Evolutionary conservation across 1,140 invertebrate genomes (phyloP), one percentile per base, ranked within the genome.

Genomic region (Nasonia giraulti): DNA sequence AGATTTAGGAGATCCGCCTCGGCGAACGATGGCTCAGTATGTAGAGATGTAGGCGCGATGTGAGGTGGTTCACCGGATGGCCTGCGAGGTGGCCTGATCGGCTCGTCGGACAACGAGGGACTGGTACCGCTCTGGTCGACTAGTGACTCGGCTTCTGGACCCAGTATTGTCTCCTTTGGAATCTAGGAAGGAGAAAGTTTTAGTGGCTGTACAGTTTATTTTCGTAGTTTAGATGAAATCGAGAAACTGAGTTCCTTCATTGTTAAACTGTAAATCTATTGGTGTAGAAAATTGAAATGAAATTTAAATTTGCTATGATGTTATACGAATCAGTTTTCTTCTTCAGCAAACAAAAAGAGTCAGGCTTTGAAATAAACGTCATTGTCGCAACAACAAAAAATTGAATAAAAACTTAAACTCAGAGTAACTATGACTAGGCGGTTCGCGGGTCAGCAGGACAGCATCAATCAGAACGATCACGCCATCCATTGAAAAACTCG

Each of bases 1-100:
- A 93, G 87, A 81, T 94, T 93, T 2, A 94, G 85, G 33, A 94
- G 86, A 88, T 94, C 93, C 0, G 92, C 92, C 86, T 94, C 94
- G 27, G 87, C 86, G 33, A 91, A 88, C 31, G 82, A 2, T 14
- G 75, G 66, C 74, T 87, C 83, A 0, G n/a, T 44, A 74, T 86
- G 23, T 23, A 23, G 76, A 62, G 62, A 11, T 5, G 83, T 80
- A 77, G 88, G 87, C 86, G 75, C 5, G 17, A 8, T 10, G 62
- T n/a, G 27, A 44, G 40, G 40, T 23, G 62, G 7, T 2, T 78
- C 82, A 3, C 17, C 20, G 0, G 82, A 83, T 3, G 82, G 75
- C 27, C 66, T 83, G 1, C 82, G 75, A 3, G 82, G 82, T 47
- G 69, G 23, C 71, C 47, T 77, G 7, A 62, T 10, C 20, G 37